These are phyloP conservation scores for Cephonodes hylas DNA, from an alignment of 2,888 invertebrate genomes.

Conservation along the genomic window DNA sequence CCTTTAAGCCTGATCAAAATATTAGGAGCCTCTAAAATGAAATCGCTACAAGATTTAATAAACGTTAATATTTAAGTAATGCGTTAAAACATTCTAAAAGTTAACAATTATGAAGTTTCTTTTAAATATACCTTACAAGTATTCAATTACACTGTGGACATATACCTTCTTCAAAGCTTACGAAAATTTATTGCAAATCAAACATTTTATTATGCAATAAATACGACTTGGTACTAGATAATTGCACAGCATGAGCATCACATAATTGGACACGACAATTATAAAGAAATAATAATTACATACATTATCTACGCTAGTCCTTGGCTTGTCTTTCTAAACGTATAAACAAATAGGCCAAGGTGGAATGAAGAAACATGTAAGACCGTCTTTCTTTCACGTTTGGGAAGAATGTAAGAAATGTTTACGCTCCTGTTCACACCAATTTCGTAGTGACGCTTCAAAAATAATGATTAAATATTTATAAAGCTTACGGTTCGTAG, in stretches of 20 bases:
- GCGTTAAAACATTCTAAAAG: too few species aligned
- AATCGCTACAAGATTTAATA: too few species aligned
- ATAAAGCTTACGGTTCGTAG: constrained; percentile 29
- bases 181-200: background rate
- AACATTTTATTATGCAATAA: background rate
- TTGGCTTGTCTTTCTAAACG: background rate
- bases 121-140: too few species aligned
- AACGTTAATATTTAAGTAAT: too few species aligned
- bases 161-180: too few species aligned
- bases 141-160: too few species aligned
- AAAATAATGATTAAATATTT: constrained; percentile 25
- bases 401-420: background rate
- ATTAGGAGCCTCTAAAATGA: too few species aligned
- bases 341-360: background rate
- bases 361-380: background rate
- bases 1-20: too few species aligned
- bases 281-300: background rate
- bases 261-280: background rate
- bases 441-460: background rate
- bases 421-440: background rate
- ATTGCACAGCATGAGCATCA: background rate
- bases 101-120: too few species aligned
- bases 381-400: background rate
- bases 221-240: background rate
- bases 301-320: background rate